Conservation (phyloP, 2,888 invertebrate species). For the Helicoverpa assulta region DNA sequence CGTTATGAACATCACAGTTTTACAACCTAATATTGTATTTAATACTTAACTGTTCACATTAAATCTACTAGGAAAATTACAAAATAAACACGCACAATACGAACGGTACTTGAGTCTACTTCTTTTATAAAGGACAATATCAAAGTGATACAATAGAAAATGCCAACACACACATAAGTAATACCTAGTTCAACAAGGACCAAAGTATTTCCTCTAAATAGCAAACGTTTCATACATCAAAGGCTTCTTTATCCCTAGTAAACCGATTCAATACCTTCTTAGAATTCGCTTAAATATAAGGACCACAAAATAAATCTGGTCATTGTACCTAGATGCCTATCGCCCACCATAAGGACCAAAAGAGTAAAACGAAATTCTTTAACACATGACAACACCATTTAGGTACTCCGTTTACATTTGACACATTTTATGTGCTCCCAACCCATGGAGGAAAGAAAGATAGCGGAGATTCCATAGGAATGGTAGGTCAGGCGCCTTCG, state of each 20-base stretch:
- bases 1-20: no score
- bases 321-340: slow-evolving; percentile 27
- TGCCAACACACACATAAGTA: not conserved
- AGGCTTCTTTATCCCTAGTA: not conserved
- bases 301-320: slow-evolving; percentile 21
- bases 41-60: no score
- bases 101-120: not conserved
- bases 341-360: slow-evolving; percentile 4
- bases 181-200: not conserved
- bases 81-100: not conserved
- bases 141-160: not conserved
- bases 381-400: slow-evolving; percentile 22
- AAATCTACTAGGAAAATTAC: no score
- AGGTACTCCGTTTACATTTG: slow-evolving; percentile 17
- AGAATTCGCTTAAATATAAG: slow-evolving; percentile 10
- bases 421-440: slow-evolving; percentile 25
- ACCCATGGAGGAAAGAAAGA: no score
- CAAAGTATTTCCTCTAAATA: not conserved
- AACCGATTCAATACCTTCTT: slow-evolving; percentile 7
- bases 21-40: no score
- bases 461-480: no score
- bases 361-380: slow-evolving; percentile 14
- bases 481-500: no score
- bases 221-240: slow-evolving; percentile 23
- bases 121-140: not conserved